Evolutionary conservation across 1,140 invertebrate species (phyloP).

Genomic region (Bicyclus anynana): DNA sequence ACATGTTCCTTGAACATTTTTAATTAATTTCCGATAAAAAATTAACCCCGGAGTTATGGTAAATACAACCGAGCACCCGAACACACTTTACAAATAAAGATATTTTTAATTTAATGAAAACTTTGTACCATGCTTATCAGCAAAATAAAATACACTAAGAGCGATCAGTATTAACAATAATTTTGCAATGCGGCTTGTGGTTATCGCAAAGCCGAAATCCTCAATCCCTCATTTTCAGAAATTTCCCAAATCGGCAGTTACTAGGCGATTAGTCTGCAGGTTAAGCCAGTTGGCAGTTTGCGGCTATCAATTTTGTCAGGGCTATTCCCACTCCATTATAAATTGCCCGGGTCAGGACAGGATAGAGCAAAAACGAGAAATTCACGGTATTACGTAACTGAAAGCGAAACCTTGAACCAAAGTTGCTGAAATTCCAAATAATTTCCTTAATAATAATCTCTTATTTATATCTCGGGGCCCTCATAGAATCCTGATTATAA

Average conservation of each 20-base stretch:
- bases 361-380: conserved; percentile 9
- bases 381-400: conserved; percentile 6
- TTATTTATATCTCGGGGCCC: no score
- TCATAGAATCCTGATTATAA: no score
- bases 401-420: conserved; percentile 1
- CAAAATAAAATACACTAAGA: no score
- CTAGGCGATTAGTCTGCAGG: conserved; percentile 15
- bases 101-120: no score
- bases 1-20: no score
- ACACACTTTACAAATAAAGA: no score
- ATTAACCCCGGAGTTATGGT: no score
- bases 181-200: not conserved
- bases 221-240: conserved; percentile 8
- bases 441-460: not conserved
- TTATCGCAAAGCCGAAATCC: not conserved
- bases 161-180: not conserved
- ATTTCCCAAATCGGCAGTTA: conserved; percentile 6
- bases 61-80: no score
- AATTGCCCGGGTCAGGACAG: conserved; percentile 14
- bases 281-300: conserved; percentile 20
- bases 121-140: no score
- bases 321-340: conserved; percentile 12
- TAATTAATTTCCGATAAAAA: no score
- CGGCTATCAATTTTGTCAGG: conserved; percentile 16
- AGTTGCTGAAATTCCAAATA: not conserved